Base-by-base conservation (phyloP, 2,797 vertebrate genomes). In the Chrysocyon brachyurus region DNA sequence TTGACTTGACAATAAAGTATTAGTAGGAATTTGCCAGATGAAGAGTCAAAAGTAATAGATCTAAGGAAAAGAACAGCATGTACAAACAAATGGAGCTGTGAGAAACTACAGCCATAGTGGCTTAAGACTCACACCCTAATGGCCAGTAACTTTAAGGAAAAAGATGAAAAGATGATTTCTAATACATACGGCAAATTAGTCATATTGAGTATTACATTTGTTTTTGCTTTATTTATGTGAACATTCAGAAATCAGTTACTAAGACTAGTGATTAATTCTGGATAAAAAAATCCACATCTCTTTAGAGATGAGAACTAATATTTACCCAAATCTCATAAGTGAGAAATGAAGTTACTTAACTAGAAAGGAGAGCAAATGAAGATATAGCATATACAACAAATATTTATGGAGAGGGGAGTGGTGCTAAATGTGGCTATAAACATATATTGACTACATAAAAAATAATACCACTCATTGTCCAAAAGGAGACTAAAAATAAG, bases 201-300 rank as follows among this genome's bases (percentile, higher is more conserved):
- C 36, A 82, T 17, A 63, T 28, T 77, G 33, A 82, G 81, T 33
- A 52, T 54, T 75, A 12, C 6, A 31, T 92, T 92, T 72, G 75
- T 63, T 84, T 87, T 68, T 82, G 64, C 14, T 82, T 90, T 46
- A n/a, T 33, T 94, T 91, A 52, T 91, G 49, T 92, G 22, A 90
- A 57, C 10, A 81, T 64, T 1, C 3, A 31, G 63, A 21, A 85
- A 57, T 77, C 26, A 86, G 6, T 4, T 40, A 33, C 16, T 54
- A 31, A 14, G 16, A 85, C 52, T 21, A 73, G 6, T 63, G 33
- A 64, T 57, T 63, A 31, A 81, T 4, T 4, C 15, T 36, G 11
- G 11, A 22, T 64, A 26, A 33, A 88, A 61, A 95, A 59, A 14
- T 85, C n/a, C 36, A 68, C 19, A 40, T 36, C 1, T 70, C 9